Conservation (phyloP, 2,797 vertebrate genomes). For the Eulemur coronatus region DNA sequence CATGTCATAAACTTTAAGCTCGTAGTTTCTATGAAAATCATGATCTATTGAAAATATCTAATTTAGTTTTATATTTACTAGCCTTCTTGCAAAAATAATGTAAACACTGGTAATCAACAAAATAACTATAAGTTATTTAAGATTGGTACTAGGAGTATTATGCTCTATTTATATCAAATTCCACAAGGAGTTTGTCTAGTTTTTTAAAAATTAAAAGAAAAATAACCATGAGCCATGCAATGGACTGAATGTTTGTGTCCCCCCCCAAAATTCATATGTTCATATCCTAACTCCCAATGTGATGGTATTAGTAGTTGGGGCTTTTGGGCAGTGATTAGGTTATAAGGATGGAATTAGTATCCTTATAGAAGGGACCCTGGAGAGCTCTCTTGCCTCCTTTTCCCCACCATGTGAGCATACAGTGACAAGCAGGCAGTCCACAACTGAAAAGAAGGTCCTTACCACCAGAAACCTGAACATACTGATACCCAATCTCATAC, state of each 20-base stretch:
- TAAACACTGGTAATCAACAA: not conserved
- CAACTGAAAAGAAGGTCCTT: too few relatives aligned
- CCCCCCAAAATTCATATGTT: not conserved
- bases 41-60: not conserved
- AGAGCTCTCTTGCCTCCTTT: not conserved
- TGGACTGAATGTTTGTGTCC: not conserved
- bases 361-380: not conserved
- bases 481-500: not conserved
- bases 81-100: not conserved
- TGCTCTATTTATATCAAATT: not conserved
- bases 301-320: not conserved
- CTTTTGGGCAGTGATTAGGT: not conserved
- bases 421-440: not conserved
- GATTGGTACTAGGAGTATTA: not conserved
- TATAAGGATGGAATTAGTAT: not conserved
- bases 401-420: not conserved
- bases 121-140: not conserved
- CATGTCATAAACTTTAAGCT: not conserved
- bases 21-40: not conserved
- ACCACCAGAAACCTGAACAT: not conserved
- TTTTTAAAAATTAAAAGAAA: constrained; percentile 28
- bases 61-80: not conserved
- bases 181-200: not conserved
- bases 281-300: not conserved
- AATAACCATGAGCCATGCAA: not conserved